Evolutionary conservation across 2,113 vertebrate species (phyloP).

Genomic region (Notothenia coriiceps): DNA sequence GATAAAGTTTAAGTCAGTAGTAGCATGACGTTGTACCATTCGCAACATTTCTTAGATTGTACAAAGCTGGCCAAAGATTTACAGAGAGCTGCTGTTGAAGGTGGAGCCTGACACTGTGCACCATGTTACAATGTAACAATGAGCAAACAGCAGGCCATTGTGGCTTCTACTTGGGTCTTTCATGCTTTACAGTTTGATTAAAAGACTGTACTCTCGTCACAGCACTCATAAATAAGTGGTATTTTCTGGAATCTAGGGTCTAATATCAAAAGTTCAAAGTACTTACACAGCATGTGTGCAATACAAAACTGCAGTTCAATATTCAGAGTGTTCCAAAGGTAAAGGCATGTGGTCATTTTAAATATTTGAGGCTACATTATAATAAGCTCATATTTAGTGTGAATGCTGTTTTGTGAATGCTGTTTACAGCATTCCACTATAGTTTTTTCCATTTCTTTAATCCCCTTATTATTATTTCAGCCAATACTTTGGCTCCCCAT

Average conservation of each 20-base stretch:
- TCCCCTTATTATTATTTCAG: too few relatives aligned
- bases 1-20: not conserved
- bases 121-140: too few relatives aligned
- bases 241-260: not conserved
- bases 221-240: not conserved
- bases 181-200: not conserved
- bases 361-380: slow-evolving; percentile 17
- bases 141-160: too few relatives aligned
- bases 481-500: too few relatives aligned
- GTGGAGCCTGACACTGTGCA: not conserved
- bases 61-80: not conserved
- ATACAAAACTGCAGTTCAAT: not conserved
- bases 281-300: not conserved
- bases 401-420: too few relatives aligned
- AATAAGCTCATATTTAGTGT: too few relatives aligned
- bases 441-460: too few relatives aligned
- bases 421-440: too few relatives aligned
- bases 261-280: slow-evolving; percentile 1
- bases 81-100: not conserved
- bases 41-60: not conserved
- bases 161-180: not conserved
- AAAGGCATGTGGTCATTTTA: slow-evolving; percentile 6
- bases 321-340: not conserved
- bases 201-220: not conserved
- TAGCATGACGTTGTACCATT: not conserved